Percentiles rank a stretch among this genome's conserved stretches.
Evolutionary conservation across 2,113 vertebrate species (phyloP).

Genomic region (Scartelaos histophorus): DNA sequence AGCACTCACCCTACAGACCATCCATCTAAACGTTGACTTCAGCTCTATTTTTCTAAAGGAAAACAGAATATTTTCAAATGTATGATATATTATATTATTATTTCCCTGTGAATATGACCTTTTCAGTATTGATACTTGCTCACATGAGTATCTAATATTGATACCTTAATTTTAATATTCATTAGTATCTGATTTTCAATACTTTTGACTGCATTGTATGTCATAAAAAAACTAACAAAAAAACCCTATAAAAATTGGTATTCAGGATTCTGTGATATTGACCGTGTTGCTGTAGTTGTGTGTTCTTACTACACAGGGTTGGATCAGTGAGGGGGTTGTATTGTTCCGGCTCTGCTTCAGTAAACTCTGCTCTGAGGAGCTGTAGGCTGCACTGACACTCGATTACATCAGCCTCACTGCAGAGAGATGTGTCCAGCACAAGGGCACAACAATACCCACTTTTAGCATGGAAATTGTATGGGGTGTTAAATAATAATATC

Average conservation of each 20-base stretch:
- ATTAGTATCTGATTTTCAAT: too few relatives aligned
- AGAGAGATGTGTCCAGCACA: not conserved
- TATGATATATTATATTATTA: too few relatives aligned
- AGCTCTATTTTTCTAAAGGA: not conserved
- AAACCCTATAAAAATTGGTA: too few relatives aligned
- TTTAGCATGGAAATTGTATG: not conserved
- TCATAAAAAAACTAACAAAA: too few relatives aligned
- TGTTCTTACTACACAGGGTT: not conserved
- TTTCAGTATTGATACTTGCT: too few relatives aligned
- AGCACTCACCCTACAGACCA: not conserved
- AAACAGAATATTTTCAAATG: not conserved
- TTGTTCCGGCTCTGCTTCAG: not conserved
- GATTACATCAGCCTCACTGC: conserved; percentile 10
- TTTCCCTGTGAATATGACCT: too few relatives aligned
- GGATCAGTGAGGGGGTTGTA: not conserved
- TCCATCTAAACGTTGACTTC: not conserved
- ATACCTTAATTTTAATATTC: too few relatives aligned
- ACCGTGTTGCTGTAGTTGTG: not conserved
- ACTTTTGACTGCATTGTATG: too few relatives aligned
- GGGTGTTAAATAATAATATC: not conserved
- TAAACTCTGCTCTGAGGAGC: not conserved
- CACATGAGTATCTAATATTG: too few relatives aligned
- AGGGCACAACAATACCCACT: not conserved
- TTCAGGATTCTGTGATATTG: not conserved
- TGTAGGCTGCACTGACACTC: conserved; percentile 8